Base-by-base conservation (phyloP, 2,888 invertebrate species). In the Reticulitermes lucifugus region DNA sequence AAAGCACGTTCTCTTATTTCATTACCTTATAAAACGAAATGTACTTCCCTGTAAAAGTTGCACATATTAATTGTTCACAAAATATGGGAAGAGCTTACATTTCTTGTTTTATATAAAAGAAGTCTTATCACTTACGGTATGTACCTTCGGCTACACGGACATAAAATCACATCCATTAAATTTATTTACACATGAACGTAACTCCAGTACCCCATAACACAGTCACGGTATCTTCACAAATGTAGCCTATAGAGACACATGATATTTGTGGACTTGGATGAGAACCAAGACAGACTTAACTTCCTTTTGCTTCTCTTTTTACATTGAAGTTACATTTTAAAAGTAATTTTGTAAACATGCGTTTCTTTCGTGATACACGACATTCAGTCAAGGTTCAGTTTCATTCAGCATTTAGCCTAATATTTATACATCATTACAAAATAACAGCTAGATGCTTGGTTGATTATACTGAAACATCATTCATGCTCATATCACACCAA, bases 391-490 rank as follows among this genome's bases (percentile, higher is more conserved):
- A 46, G 46, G 46, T 46, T 46, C 12, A 12, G 12, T 46, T 12
- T 46, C 12, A 12, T 12, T 12, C 46, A 46, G 46, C 46, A 1
- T 46, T 46, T 46, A 35, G 12, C 60, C 18, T n/a, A 22, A 12
- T n/a, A 21, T 60, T 60, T 21, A 21, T 60, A 65, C 25, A 65
- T 60, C n/a, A 6, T 25, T 65, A 65, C 55, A 65, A 65, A 65
- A 65, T 65, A 65, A 65, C 25, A 65, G 10, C 25, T 65, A n/a
- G 6, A 12, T n/a, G 65, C 25, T 25, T 65, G 65, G 25, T 65
- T 65, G 65, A 65, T 65, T 25, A n/a, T n/a, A 25, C 25, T 65
- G 65, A 65, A 65, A 65, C 65, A n/a, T 25, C 65, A 65, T 65
- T 65, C n/a, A 55, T 5, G 14, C 55, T 65, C n/a, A 65, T n/a